A percentile compares a stretch with the other conserved stretches of the same genome.
Evolutionary conservation across 2,113 vertebrate species (phyloP).

Genomic region (Sterna hirundo): DNA sequence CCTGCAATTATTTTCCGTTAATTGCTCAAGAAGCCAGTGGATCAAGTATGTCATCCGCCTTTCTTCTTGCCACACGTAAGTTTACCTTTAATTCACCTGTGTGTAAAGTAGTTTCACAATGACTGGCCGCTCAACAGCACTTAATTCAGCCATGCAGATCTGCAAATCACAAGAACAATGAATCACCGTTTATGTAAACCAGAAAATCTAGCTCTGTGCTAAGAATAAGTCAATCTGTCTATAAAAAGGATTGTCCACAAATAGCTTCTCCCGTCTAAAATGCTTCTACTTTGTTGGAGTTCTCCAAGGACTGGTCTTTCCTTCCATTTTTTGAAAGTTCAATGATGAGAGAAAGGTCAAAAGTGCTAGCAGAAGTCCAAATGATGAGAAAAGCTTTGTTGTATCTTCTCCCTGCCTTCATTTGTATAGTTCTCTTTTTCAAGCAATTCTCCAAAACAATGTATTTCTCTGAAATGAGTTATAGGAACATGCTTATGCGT

Average conservation of each 20-base stretch:
- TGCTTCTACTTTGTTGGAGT: neutral
- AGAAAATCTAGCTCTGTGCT: constrained; percentile 11
- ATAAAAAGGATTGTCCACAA: neutral
- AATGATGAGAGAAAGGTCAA: neutral
- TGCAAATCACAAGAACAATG: constrained; percentile 41
- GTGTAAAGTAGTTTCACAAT: neutral
- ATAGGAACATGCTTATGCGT: neutral
- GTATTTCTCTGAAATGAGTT: neutral
- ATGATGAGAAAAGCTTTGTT: neutral
- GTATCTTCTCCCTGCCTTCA: neutral
- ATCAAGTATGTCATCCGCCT: neutral
- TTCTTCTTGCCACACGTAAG: neutral
- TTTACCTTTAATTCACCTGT: neutral
- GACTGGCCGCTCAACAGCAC: neutral
- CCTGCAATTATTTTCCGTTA: neutral
- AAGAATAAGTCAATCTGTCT: constrained; percentile 30
- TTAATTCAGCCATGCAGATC: neutral
- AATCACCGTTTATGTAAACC: constrained; percentile 51
- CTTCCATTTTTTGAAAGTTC: neutral
- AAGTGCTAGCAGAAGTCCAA: neutral
- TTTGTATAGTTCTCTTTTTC: neutral
- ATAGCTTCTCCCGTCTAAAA: constrained; percentile 6
- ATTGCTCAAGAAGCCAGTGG: neutral
- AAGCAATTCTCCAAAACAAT: neutral
- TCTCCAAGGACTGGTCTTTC: neutral